These are phyloP conservation scores for Leucozona laternaria DNA, from an alignment of 2,888 invertebrate genomes.

Conservation along the genomic window DNA sequence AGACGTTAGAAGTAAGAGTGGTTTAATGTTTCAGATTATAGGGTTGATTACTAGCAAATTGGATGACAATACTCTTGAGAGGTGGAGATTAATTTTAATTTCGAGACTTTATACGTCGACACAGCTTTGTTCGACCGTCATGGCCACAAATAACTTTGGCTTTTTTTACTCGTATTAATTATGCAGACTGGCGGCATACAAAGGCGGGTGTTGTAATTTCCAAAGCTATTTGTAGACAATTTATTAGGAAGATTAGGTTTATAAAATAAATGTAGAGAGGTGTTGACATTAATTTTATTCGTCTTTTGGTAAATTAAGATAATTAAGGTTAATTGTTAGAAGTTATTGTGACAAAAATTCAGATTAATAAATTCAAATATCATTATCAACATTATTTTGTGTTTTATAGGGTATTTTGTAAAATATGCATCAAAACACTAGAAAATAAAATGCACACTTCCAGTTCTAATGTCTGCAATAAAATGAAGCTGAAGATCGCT, in stretches of 20 bases:
- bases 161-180: slow-evolving; percentile 8
- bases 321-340: no score
- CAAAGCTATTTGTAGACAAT: background rate
- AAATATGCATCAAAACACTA: no score
- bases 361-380: no score
- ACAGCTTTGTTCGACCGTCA: no score
- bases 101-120: slow-evolving; percentile 17
- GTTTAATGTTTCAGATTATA: slow-evolving; percentile 17
- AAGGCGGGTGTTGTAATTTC: background rate
- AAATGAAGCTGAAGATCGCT: no score
- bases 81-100: slow-evolving; percentile 27
- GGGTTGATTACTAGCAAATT: slow-evolving; percentile 32
- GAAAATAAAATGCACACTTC: no score
- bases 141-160: background rate
- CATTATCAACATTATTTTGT: no score
- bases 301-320: background rate
- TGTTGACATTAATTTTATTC: background rate
- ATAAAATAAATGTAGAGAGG: background rate
- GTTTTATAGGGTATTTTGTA: no score
- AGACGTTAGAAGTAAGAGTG: background rate
- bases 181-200: background rate
- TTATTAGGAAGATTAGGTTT: background rate
- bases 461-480: no score
- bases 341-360: no score
- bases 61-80: slow-evolving; percentile 1